These are phyloP conservation scores for Anser cygnoides DNA, from an alignment of 2,113 vertebrate species.

Conservation along the genomic window DNA sequence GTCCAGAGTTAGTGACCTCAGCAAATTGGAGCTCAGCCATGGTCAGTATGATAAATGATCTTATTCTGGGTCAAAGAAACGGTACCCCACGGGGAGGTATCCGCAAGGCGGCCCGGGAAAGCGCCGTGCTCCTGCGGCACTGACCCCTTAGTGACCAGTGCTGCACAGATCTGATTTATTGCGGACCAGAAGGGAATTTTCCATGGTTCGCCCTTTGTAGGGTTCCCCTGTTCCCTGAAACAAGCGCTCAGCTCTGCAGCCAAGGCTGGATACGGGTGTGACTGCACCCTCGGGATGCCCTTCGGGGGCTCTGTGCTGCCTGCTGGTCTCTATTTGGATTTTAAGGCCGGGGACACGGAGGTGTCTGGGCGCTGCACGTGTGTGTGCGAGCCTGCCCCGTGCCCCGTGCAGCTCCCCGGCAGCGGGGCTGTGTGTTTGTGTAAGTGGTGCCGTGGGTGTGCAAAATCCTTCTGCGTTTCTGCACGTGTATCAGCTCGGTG, in stretches of 20 bases:
- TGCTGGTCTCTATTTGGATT: background rate
- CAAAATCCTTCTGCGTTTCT: background rate
- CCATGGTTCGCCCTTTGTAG: slow-evolving; percentile 2
- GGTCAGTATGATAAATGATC: slow-evolving; percentile 84
- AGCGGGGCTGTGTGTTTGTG: accelerated
- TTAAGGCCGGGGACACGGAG: background rate
- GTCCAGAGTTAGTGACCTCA: slow-evolving; percentile 80
- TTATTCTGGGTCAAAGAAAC: slow-evolving; percentile 70
- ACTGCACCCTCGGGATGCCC: background rate
- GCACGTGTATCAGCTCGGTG: background rate
- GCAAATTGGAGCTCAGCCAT: slow-evolving; percentile 75
- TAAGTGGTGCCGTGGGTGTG: accelerated
- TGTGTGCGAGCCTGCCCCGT: background rate
- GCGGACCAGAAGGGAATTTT: slow-evolving; percentile 46
- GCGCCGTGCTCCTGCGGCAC: slow-evolving; percentile 20
- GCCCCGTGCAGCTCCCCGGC: background rate
- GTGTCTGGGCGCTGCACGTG: background rate
- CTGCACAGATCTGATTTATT: slow-evolving; percentile 59
- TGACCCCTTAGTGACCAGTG: slow-evolving; percentile 73
- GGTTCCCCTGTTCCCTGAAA: background rate
- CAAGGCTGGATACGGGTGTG: background rate
- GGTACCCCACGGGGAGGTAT: slow-evolving; percentile 62
- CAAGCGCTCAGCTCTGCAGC: background rate
- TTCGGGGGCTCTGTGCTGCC: background rate
- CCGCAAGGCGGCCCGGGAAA: slow-evolving; percentile 23